These are phyloP conservation scores for Chironomus tepperi DNA, from an alignment of 1,140 invertebrate genomes.

Conservation along the genomic window DNA sequence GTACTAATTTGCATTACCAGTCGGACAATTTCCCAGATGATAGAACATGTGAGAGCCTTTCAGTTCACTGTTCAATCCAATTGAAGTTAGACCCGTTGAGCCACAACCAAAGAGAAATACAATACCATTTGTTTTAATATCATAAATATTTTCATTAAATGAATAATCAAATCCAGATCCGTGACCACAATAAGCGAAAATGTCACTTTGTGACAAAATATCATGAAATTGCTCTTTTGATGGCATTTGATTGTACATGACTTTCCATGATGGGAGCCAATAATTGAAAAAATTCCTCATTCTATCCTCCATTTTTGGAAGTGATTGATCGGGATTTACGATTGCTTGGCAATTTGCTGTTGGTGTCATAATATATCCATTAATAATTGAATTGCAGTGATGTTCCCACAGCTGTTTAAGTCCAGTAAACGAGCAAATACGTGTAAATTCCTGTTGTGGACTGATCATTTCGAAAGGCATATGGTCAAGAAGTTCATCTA, in stretches of 20 bases:
- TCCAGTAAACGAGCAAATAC: not conserved
- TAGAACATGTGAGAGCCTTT: not conserved
- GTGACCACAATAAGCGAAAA: not conserved
- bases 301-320: not conserved
- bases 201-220: not conserved
- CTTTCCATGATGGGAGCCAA: constrained; percentile 17
- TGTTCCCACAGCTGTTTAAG: not conserved
- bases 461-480: constrained; percentile 21
- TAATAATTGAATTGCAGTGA: not conserved
- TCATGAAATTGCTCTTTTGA: constrained; percentile 17
- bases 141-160: not conserved
- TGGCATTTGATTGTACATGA: not conserved
- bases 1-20: not conserved
- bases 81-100: not conserved
- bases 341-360: not conserved
- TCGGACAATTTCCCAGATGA: not conserved
- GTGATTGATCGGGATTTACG: not conserved
- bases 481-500: constrained; percentile 18
- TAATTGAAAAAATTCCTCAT: not conserved
- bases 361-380: not conserved
- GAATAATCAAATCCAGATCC: not conserved
- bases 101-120: not conserved
- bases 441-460: constrained; percentile 19
- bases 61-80: not conserved
- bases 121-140: not conserved